These are phyloP conservation scores for Epinephelus fuscoguttatus DNA, from an alignment of 2,113 vertebrate species.

Conservation along the genomic window DNA sequence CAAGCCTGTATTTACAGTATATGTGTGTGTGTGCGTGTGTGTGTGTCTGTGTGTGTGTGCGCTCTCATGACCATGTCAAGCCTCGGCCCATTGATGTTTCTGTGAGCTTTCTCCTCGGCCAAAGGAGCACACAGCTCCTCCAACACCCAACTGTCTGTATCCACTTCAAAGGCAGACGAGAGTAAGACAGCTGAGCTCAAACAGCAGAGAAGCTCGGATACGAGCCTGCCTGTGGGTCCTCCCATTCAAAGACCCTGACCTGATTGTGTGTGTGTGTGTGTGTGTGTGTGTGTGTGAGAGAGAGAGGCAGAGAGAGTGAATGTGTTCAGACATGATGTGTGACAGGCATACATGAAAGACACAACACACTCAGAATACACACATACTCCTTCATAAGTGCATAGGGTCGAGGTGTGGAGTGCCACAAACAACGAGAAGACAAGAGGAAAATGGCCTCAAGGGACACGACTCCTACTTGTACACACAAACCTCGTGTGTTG, in stretches of 20 bases:
- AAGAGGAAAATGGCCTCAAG: constrained; percentile 40
- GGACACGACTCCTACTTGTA: background rate
- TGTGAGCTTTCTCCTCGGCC: constrained; percentile 56
- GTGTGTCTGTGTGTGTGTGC: background rate
- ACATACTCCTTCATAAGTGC: constrained; percentile 21
- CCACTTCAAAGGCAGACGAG: constrained; percentile 72
- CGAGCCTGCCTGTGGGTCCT: constrained; percentile 57
- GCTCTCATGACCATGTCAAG: constrained; percentile 52
- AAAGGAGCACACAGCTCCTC: constrained; percentile 49
- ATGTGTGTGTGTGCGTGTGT: background rate
- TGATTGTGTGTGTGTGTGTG: constrained; percentile 6
- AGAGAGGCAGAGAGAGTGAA: background rate
- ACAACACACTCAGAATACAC: background rate
- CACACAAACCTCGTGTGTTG: constrained; percentile 27
- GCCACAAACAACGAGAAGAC: constrained; percentile 49
- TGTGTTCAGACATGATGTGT: constrained; percentile 33
- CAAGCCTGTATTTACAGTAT: constrained; percentile 33
- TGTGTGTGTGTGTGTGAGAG: background rate
- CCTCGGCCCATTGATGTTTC: constrained; percentile 63
- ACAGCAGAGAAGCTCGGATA: constrained; percentile 44
- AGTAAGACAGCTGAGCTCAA: constrained; percentile 63
- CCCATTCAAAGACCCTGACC: constrained; percentile 59
- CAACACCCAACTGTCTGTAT: constrained; percentile 65
- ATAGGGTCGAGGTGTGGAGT: constrained; percentile 40
- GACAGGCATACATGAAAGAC: constrained; percentile 42